These are phyloP conservation scores for Tetanocera ferruginea DNA, from an alignment of 2,888 invertebrate genomes.

Conservation along the genomic window DNA sequence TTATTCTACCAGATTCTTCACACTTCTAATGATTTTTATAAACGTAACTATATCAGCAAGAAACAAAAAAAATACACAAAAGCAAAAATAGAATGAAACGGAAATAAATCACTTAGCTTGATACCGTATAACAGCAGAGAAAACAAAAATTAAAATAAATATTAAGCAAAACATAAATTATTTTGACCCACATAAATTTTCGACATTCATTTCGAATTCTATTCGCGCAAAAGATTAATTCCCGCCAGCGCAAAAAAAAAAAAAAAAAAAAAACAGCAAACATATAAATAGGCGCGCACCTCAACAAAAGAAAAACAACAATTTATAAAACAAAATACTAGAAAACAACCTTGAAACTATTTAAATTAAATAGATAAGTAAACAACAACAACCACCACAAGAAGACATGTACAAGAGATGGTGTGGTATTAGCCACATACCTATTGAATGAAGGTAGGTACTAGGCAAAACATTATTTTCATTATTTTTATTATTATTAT, in stretches of 20 bases:
- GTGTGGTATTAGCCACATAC: too few relatives aligned
- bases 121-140: slow-evolving; percentile 35
- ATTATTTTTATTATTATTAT: too few relatives aligned
- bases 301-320: neutral
- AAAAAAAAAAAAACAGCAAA: neutral
- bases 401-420: neutral
- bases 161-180: slow-evolving; percentile 57
- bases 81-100: neutral
- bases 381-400: neutral
- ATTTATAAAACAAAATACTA: slow-evolving; percentile 14
- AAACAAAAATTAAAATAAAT: slow-evolving; percentile 53
- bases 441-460: too few relatives aligned
- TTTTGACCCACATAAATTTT: slow-evolving; percentile 62
- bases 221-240: slow-evolving; percentile 35
- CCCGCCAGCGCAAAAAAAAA: neutral
- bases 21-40: too few relatives aligned
- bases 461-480: too few relatives aligned
- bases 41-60: too few relatives aligned
- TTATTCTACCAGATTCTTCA: too few relatives aligned
- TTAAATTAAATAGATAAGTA: slow-evolving; percentile 54
- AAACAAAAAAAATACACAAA: too few relatives aligned
- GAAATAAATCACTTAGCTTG: slow-evolving; percentile 1
- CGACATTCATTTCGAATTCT: slow-evolving; percentile 38
- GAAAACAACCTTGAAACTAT: slow-evolving; percentile 61
- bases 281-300: neutral